Evolutionary conservation across 2,113 vertebrate genomes (phyloP).

Genomic region (Murina feae): DNA sequence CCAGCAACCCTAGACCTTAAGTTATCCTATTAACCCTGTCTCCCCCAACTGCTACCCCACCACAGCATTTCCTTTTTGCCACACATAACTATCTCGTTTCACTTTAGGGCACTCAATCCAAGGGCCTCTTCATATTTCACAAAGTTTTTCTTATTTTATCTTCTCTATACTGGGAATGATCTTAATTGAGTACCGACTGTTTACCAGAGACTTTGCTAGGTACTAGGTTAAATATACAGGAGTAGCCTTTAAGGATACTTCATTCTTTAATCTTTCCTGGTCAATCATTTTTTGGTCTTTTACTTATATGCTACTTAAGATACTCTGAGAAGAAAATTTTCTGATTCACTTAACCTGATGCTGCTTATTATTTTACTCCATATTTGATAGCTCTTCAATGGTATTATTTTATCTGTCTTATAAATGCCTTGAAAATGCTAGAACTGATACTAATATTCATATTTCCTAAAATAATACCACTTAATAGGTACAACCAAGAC

Average conservation of each 20-base stretch:
- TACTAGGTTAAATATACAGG: neutral
- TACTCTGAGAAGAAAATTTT: neutral
- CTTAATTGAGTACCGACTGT: neutral
- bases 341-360: neutral
- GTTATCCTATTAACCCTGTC: neutral
- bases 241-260: neutral
- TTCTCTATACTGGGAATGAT: neutral
- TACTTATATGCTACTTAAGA: neutral
- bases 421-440: neutral
- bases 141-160: neutral
- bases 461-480: neutral
- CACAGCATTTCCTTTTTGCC: neutral
- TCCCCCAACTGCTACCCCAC: rapidly evolving
- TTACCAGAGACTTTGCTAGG: neutral
- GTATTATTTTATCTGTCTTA: neutral
- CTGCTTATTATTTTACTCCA: neutral
- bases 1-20: neutral
- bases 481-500: neutral
- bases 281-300: neutral
- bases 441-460: neutral
- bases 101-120: neutral
- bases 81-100: neutral
- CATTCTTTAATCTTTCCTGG: neutral
- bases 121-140: neutral
- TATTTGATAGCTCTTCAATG: neutral